These are phyloP conservation scores for Eurytemora carolleeae DNA, from an alignment of 1,140 invertebrate species.

Conservation along the genomic window DNA sequence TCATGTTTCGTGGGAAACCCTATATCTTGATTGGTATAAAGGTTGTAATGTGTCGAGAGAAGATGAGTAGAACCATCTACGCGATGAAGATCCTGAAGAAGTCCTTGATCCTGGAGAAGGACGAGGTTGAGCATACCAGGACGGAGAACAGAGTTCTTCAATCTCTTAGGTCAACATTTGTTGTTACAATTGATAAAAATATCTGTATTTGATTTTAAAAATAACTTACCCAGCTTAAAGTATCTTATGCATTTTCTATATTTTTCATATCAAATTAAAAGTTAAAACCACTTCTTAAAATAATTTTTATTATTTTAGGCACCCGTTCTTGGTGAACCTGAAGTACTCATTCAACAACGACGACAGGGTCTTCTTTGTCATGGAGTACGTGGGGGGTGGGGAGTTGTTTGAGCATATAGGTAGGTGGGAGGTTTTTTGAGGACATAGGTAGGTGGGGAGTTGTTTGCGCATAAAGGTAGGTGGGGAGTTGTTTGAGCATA, in stretches of 20 bases:
- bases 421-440: too few relatives aligned
- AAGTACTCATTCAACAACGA: conserved; percentile 98
- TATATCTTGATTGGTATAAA: too few relatives aligned
- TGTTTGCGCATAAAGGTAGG: too few relatives aligned
- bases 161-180: conserved; percentile 17
- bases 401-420: conserved; percentile 96
- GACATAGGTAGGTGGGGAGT: too few relatives aligned
- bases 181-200: too few relatives aligned
- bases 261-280: too few relatives aligned
- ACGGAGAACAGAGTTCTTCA: conserved; percentile 94
- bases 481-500: too few relatives aligned
- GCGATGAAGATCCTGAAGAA: conserved; percentile 99
- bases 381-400: conserved; percentile 99
- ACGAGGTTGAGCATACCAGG: conserved; percentile 93
- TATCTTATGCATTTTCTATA: too few relatives aligned
- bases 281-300: too few relatives aligned
- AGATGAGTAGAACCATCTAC: conserved; percentile 72
- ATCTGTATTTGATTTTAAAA: too few relatives aligned
- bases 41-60: conserved; percentile 59
- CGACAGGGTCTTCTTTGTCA: conserved; percentile 94
- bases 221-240: too few relatives aligned
- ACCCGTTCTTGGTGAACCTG: conserved; percentile 50
- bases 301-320: neutral
- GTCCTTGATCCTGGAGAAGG: conserved; percentile 92
- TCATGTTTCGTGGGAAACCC: too few relatives aligned